Conservation (phyloP, 2,888 invertebrate species). For the Andrena minutula region DNA sequence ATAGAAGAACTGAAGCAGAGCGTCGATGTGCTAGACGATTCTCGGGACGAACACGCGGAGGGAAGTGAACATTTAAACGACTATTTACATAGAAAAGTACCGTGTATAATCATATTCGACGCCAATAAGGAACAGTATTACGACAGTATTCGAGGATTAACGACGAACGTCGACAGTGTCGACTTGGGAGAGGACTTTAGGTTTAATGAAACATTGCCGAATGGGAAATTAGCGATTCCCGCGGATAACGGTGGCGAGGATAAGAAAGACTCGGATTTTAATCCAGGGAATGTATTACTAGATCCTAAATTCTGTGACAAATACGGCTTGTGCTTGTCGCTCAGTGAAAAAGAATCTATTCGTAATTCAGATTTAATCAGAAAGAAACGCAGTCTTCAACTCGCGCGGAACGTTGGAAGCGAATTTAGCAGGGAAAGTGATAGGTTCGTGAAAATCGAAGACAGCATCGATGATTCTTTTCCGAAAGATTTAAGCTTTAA, state of each 20-base stretch:
- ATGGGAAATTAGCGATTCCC: conserved; percentile 75
- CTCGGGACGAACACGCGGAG: neutral
- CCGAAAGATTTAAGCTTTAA: conserved; percentile 5
- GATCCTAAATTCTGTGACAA: conserved; percentile 56
- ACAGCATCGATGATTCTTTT: neutral
- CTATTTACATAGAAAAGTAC: conserved; percentile 74
- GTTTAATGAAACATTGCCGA: conserved; percentile 72
- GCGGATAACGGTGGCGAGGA: conserved; percentile 64
- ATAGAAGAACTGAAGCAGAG: conserved; percentile 66
- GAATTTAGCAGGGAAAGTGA: conserved; percentile 47
- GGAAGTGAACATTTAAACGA: conserved; percentile 70
- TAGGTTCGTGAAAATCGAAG: neutral
- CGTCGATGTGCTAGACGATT: conserved; percentile 60
- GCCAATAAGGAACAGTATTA: conserved; percentile 68
- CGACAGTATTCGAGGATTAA: conserved; percentile 37
- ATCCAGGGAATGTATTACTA: conserved; percentile 21
- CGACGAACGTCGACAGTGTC: conserved; percentile 9
- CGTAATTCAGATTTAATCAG: conserved; percentile 10
- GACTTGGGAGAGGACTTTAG: conserved; percentile 69
- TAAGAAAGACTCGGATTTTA: neutral
- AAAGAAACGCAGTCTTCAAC: conserved; percentile 9
- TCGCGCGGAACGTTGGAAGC: conserved; percentile 28
- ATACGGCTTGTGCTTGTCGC: conserved; percentile 68
- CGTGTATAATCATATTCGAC: conserved; percentile 72
- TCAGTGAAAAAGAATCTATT: conserved; percentile 63